Evolutionary conservation across 1,140 invertebrate species (phyloP).

Genomic region (Chionoecetes opilio): DNA sequence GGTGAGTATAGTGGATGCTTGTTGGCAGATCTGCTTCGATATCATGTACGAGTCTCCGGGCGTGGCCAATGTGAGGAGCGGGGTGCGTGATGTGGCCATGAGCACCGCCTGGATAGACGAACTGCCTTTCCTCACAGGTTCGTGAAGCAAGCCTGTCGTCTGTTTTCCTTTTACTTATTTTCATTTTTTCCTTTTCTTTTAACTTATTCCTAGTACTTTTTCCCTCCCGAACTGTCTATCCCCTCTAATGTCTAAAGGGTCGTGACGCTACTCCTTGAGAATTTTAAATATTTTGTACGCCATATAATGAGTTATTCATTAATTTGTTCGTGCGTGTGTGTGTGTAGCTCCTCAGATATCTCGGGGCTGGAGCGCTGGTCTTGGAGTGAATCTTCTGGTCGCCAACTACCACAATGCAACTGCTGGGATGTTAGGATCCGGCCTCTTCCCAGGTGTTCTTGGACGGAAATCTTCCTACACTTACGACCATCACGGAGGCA

Average conservation of each 20-base stretch:
- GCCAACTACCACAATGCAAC: conserved; percentile 85
- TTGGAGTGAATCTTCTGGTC: conserved; percentile 86
- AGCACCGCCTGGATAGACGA: conserved; percentile 90
- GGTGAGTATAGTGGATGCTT: not conserved
- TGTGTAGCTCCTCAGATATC: conserved; percentile 84
- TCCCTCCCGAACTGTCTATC: no score
- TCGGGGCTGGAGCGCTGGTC: conserved; percentile 85
- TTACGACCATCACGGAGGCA: conserved; percentile 56
- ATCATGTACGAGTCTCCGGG: conserved; percentile 88
- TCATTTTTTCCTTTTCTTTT: no score
- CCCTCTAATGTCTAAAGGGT: no score
- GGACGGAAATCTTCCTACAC: conserved; percentile 83
- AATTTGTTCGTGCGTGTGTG: conserved; percentile 7
- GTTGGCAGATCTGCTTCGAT: conserved; percentile 89
- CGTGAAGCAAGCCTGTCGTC: not conserved
- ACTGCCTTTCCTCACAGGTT: conserved; percentile 89
- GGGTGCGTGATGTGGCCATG: conserved; percentile 89
- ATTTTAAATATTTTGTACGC: not conserved
- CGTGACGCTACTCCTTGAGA: not conserved
- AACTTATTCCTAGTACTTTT: no score
- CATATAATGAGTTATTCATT: not conserved
- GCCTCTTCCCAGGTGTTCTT: conserved; percentile 85
- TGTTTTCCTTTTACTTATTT: no score
- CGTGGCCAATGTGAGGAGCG: conserved; percentile 84
- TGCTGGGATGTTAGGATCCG: conserved; percentile 86